Evolutionary conservation across 1,140 invertebrate genomes (phyloP), one percentile per base, ranked within the genome.

Genomic region (Belonocnema kinseyi): DNA sequence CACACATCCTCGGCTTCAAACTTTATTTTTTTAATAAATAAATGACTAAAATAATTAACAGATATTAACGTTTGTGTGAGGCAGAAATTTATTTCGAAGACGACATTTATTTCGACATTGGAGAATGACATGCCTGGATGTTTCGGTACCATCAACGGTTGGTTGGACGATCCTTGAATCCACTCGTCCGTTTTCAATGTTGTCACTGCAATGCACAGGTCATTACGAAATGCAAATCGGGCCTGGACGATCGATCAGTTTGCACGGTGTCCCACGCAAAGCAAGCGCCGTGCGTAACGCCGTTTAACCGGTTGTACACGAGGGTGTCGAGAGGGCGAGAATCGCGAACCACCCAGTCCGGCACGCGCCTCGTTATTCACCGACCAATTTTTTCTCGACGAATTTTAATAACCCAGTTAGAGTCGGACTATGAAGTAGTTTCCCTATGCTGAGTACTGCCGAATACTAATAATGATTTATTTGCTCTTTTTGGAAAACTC

Each of bases 211-310:
- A 73, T 50, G 77, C 52, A 58, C 53, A 80, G 83, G 82, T 88
- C 86, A 86, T 88, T 88, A 86, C 83, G 73, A 85, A 84, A 88
- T 88, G 86, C 85, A 86, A 88, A 88, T 86, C 80, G 82, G 77
- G 77, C 77, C 56, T 74, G 82, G 74, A 66, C 56, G 79, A 82
- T 84, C 83, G 82, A 86, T 86, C 78, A 79, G 58, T 80, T 80
- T 80, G 78, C 77, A 80, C 72, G 78, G 73, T 84, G 80, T 80
- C 74, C 78, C 78, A 83, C 75, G 73, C 77, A 77, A 75, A 78
- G 73, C 56, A 79, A 78, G 77, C 78, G 73, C 61, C 26, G 66
- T 84, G 80, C 81, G 78, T 83, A 82, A 85, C 83, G 85, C 81
- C 85, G 82, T 85, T 88, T 87, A 88, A 86, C 84, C 78, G 82